These are phyloP conservation scores for Equus przewalskii DNA, from an alignment of 2,113 vertebrate species.

Conservation along the genomic window DNA sequence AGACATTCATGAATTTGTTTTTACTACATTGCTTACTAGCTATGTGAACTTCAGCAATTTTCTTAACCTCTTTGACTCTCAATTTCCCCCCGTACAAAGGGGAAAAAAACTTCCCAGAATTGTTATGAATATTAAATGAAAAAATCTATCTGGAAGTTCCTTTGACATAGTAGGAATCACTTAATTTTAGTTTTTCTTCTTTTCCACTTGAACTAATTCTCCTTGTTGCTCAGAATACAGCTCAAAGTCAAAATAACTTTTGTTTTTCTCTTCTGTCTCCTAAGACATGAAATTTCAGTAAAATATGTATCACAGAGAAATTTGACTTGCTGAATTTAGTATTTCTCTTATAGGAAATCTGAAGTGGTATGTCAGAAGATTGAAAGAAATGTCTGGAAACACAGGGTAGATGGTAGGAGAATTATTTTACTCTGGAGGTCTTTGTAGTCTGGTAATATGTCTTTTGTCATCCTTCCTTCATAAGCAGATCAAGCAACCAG, in stretches of 20 bases:
- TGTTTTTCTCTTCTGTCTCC: background rate
- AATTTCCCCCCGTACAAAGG: background rate
- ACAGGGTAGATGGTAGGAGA: background rate
- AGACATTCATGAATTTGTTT: background rate
- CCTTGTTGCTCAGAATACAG: background rate
- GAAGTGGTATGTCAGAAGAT: background rate
- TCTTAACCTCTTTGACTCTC: background rate
- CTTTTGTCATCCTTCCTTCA: background rate
- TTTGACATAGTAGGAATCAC: background rate
- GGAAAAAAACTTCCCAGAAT: background rate
- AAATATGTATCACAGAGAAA: background rate
- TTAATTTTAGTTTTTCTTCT: constrained; percentile 6
- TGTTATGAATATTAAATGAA: background rate
- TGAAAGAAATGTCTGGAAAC: background rate
- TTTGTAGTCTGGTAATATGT: background rate
- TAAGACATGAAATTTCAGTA: background rate
- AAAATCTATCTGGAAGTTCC: background rate
- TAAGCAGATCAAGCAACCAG: background rate
- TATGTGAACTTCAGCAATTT: background rate
- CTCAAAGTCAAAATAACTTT: background rate
- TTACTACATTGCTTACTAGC: background rate
- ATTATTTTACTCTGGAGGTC: background rate
- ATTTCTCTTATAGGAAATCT: background rate
- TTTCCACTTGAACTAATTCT: background rate
- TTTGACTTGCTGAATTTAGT: background rate